These are phyloP conservation scores for Alsophila aescularia DNA, from an alignment of 2,888 invertebrate genomes.

Conservation along the genomic window DNA sequence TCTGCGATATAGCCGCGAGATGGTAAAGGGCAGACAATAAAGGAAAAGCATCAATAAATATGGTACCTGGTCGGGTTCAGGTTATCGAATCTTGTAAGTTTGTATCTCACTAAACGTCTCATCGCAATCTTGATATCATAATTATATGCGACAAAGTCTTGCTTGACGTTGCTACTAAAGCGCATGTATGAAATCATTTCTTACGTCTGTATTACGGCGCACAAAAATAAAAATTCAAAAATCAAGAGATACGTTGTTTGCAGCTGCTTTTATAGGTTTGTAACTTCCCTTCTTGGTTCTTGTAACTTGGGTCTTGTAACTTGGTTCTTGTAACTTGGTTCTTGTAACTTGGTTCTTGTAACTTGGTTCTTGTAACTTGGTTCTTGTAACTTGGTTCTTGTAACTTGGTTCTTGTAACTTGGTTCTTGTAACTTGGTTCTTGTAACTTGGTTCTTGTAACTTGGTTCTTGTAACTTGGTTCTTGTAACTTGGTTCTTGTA, in stretches of 20 bases:
- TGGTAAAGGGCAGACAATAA: constrained; percentile 59
- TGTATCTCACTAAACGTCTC: constrained; percentile 56
- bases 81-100: constrained; percentile 57
- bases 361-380: neutral
- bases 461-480: neutral
- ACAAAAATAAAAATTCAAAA: constrained; percentile 3
- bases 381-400: neutral
- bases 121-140: constrained; percentile 49
- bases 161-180: constrained; percentile 43
- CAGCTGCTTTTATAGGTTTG: neutral
- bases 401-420: neutral
- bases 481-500: neutral
- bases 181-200: constrained; percentile 34
- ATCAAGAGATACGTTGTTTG: neutral
- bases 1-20: constrained; percentile 31
- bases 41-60: constrained; percentile 57
- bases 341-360: neutral
- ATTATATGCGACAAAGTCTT: constrained; percentile 53
- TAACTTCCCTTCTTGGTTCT: neutral
- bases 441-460: neutral
- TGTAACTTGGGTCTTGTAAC: no score
- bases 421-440: neutral
- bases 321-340: neutral
- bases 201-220: constrained; percentile 23
- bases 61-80: constrained; percentile 42